Base-by-base conservation (phyloP, 2,888 invertebrate genomes). In the Asteroscopus sphinx region DNA sequence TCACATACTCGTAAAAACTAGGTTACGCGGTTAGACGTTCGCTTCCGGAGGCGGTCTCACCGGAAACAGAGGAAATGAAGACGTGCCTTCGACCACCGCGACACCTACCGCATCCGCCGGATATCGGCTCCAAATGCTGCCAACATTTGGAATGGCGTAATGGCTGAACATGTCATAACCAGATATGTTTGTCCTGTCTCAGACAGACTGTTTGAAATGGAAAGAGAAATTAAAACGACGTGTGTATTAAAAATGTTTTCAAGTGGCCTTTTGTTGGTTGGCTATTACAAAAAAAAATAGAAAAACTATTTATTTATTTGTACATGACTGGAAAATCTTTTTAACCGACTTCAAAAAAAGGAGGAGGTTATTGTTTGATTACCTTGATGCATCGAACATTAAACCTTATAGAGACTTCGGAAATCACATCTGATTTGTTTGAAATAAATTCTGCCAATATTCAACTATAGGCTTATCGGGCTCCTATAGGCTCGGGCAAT, bases 31-130 rank as follows among this genome's bases (percentile, higher is more conserved):
- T 52, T 58, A 59, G 53, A 54, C 52, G 51, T 55, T 15, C 35
- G 44, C 49, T 60, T 77, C 68, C 73, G 64, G 44, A 42, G 17
- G 55, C 42, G 51, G 59, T 54, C 47, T 35, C 57, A n/a, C 46
- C 69, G 78, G 78, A 77, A 76, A 58, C 63, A 42, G 60, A 48
- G 78, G 76, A 79, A 79, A 79, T 79, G 79, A 78, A 77, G 69
- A 77, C 68, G 51, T 68, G 68, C 42, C 64, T 66, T 56, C 67
- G 53, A 66, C 65, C 68, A 48, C 64, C 49, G 56, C 67, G 67
- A 63, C 78, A 71, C 72, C 58, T 67, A 65, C 60, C 56, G 36
- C 37, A 57, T 69, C 69, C 61, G 57, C 37, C 70, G 76, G 76
- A 76, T 67, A 77, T 75, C 70, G 57, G 46, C 32, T 51, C 33